Evolutionary conservation across 1,140 invertebrate genomes (phyloP).

Genomic region (Drosophila murphyi): DNA sequence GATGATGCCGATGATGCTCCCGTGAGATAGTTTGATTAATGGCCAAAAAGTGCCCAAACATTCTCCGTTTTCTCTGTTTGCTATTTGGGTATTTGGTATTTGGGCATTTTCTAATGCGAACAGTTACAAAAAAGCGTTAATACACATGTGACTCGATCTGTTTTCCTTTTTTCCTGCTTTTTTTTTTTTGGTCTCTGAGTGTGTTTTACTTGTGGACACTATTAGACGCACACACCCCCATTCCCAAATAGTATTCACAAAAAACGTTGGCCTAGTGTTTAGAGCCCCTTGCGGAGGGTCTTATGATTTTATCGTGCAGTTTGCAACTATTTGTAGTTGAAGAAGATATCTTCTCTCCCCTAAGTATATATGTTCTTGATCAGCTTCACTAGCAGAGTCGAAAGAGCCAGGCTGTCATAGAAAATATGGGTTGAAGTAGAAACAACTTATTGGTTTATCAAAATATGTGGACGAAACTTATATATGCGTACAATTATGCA

Average conservation of each 20-base stretch:
- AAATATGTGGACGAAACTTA: too few relatives aligned
- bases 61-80: constrained; percentile 26
- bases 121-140: constrained; percentile 64
- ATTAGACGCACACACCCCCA: constrained; percentile 54
- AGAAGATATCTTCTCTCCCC: too few relatives aligned
- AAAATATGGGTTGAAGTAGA: too few relatives aligned
- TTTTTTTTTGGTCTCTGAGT: neutral
- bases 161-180: neutral
- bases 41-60: constrained; percentile 59
- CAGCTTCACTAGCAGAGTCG: too few relatives aligned
- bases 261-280: constrained; percentile 31
- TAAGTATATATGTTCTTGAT: too few relatives aligned
- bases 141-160: constrained; percentile 48
- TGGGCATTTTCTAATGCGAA: constrained; percentile 50
- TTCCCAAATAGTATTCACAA: constrained; percentile 65
- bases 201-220: constrained; percentile 55
- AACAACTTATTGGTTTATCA: too few relatives aligned
- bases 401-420: too few relatives aligned
- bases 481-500: too few relatives aligned
- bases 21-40: constrained; percentile 83
- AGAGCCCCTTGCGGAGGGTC: neutral
- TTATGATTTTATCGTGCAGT: neutral
- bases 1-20: constrained; percentile 66
- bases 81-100: constrained; percentile 23
- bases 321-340: too few relatives aligned